Evolutionary conservation across 1,140 invertebrate genomes (phyloP).

Genomic region (Periplaneta americana): DNA sequence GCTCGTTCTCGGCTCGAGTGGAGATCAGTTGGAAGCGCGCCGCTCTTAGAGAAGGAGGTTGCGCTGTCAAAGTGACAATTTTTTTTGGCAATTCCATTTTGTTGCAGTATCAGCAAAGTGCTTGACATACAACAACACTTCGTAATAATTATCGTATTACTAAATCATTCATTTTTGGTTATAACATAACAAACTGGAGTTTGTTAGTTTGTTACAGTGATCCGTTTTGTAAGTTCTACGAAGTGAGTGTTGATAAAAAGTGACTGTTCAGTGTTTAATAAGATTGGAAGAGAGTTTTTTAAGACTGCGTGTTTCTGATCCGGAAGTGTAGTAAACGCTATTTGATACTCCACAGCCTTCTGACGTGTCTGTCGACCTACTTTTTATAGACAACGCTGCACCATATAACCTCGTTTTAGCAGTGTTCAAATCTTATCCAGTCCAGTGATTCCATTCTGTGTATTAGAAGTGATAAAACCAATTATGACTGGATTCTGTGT

Average conservation of each 20-base stretch:
- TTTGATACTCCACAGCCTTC: slow-evolving; percentile 14
- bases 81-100: too few species aligned
- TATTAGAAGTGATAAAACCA: not conserved
- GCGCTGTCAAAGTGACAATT: not conserved
- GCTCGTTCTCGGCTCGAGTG: not conserved
- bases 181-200: too few species aligned
- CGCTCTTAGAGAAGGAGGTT: not conserved
- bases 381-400: not conserved
- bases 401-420: not conserved
- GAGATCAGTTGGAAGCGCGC: not conserved
- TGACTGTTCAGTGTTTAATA: too few species aligned
- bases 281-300: not conserved
- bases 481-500: not conserved
- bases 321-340: not conserved
- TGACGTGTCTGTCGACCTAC: not conserved
- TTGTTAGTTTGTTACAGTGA: too few species aligned
- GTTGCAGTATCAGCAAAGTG: too few species aligned
- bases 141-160: too few species aligned
- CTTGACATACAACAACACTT: too few species aligned
- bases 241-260: too few species aligned
- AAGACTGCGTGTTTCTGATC: not conserved
- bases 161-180: too few species aligned
- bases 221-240: too few species aligned
- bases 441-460: not conserved
- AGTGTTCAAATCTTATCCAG: not conserved